Base-by-base conservation (phyloP, 2,797 vertebrate genomes). In the Halcyon badia region DNA sequence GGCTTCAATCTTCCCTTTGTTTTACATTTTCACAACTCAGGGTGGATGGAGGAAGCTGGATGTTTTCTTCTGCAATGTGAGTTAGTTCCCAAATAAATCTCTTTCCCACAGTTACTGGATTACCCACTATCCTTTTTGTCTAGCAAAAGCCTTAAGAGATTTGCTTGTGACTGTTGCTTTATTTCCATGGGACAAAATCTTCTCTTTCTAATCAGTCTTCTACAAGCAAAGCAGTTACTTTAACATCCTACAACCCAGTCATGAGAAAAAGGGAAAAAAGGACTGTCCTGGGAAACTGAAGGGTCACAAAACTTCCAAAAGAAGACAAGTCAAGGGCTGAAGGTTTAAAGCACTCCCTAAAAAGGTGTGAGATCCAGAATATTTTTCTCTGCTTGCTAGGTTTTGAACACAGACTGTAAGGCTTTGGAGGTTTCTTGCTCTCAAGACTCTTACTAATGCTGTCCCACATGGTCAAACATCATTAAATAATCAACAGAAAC, bases 71-170 rank as follows among this genome's bases (percentile, higher is more conserved):
- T 72, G 42, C 57, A 92, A 57, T 2, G 4, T 12, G 30, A 8
- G 1, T 65, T 69, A 54, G 52, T 62, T 90, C 35, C 93, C 90
- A 80, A 91, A 65, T 61, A 94, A 94, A 83, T 42, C 54, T 76
- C 66, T 82, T 88, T 65, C 60, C 90, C 46, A 39, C n/a, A 56
- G 62, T 84, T 89, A 84, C 87, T 87, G 73, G 62, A 94, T 91
- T 94, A 84, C 20, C 35, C 16, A 70, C 51, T 51, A 35, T 77
- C 19, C 8, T 76, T 80, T 93, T 90, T 80, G 86, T 80, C 75
- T 82, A 94, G 70, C 52, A 92, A 90, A 94, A 88, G 56, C 49
- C 66, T 93, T 73, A 42, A 46, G 62, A 92, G 42, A 95, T 77
- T 91, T 87, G 22, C 44, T 82, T 61, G 88, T 93, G 35, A 42